These are phyloP conservation scores for Corythornis vintsioides DNA, from an alignment of 2,113 vertebrate species.

Conservation along the genomic window DNA sequence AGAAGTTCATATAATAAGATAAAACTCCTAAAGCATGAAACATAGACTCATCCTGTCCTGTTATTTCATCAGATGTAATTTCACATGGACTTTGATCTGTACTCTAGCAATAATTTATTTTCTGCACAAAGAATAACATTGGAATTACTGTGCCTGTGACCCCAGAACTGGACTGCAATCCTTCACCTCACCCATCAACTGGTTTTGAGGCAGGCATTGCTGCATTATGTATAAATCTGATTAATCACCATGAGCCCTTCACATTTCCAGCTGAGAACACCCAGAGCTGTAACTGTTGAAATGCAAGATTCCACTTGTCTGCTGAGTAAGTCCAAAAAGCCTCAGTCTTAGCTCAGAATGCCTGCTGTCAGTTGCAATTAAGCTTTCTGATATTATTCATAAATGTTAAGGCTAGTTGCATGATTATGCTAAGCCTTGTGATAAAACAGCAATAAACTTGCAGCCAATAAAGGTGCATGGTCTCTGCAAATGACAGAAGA, in stretches of 20 bases:
- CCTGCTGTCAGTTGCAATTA: constrained; percentile 1
- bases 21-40: background rate
- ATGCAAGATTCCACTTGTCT: background rate
- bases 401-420: background rate
- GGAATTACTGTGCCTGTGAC: background rate
- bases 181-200: background rate
- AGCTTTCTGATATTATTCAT: background rate
- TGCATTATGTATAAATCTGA: background rate
- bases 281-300: background rate
- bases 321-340: background rate
- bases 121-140: background rate
- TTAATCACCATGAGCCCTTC: background rate
- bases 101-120: background rate
- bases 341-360: background rate
- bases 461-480: background rate
- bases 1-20: background rate
- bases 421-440: background rate
- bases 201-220: background rate
- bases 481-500: background rate
- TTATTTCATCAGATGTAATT: background rate
- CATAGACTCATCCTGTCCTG: background rate
- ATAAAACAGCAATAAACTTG: background rate
- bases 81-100: background rate
- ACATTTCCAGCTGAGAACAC: background rate
- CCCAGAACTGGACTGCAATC: background rate